Percentiles rank a stretch among this genome's conserved stretches.
Conservation (phyloP, 2,113 vertebrate genomes). For the Saiga tatarica region DNA sequence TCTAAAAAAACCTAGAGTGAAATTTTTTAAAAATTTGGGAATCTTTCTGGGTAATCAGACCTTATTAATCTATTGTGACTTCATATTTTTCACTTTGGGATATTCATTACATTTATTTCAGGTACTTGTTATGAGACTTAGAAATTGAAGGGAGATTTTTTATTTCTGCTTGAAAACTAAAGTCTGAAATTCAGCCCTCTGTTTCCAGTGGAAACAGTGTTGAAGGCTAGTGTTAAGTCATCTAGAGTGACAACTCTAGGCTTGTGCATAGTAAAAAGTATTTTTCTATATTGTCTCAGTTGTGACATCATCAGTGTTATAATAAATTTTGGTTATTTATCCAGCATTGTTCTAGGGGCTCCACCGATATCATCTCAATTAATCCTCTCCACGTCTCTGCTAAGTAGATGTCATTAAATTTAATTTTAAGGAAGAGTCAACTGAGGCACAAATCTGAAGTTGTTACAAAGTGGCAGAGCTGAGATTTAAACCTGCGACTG, state of each 20-base stretch:
- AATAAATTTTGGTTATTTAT: slow-evolving; percentile 18
- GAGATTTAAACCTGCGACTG: background rate
- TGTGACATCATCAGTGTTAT: background rate
- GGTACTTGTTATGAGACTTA: background rate
- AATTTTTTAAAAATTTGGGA: background rate
- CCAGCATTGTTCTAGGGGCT: background rate
- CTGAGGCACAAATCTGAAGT: background rate
- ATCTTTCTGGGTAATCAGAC: background rate
- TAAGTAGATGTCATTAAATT: background rate
- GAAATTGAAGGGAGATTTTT: background rate
- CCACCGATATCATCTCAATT: background rate
- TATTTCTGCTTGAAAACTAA: background rate
- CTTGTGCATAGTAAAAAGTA: background rate
- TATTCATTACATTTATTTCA: background rate
- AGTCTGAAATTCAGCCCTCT: background rate
- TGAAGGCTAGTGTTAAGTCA: background rate
- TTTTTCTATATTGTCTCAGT: background rate
- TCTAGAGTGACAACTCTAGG: background rate
- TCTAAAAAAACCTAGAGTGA: background rate
- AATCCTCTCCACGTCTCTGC: background rate
- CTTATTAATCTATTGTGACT: background rate
- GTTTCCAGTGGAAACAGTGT: background rate
- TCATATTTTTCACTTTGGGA: background rate
- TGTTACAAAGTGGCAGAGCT: background rate
- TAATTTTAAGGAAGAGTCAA: background rate